These are phyloP conservation scores for Meda fulgida DNA, from an alignment of 2,797 vertebrate species.

Conservation along the genomic window DNA sequence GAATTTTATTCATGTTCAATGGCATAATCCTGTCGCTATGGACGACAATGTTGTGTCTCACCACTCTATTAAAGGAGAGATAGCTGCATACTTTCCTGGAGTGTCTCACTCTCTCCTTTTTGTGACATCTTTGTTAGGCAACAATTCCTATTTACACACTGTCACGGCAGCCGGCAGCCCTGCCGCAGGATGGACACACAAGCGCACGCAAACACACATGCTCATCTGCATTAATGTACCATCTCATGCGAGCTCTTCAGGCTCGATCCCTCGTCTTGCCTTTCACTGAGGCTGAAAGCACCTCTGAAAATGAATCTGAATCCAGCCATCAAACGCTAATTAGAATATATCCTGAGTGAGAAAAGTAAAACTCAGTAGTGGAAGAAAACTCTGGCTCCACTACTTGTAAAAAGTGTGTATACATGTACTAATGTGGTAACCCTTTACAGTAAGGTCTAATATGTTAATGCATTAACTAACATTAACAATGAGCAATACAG, in stretches of 20 bases:
- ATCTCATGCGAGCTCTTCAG: constrained; percentile 13
- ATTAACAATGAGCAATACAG: not conserved
- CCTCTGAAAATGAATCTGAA: constrained; percentile 41
- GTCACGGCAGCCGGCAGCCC: constrained; percentile 31
- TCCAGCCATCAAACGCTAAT: constrained; percentile 55
- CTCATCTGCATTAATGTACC: constrained; percentile 18
- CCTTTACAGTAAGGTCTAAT: not conserved
- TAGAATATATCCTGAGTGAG: constrained; percentile 37
- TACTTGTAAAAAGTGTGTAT: not conserved
- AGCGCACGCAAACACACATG: constrained; percentile 24
- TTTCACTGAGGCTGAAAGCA: constrained; percentile 32
- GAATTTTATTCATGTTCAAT: constrained; percentile 33
- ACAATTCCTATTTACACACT: constrained; percentile 45
- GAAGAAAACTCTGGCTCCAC: not conserved
- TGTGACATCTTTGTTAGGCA: constrained; percentile 56
- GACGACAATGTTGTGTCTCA: constrained; percentile 5
- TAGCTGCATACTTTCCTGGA: constrained; percentile 17
- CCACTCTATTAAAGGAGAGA: not conserved
- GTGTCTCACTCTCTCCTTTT: constrained; percentile 29
- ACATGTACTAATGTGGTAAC: not conserved
- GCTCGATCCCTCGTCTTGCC: not conserved
- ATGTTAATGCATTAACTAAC: not conserved
- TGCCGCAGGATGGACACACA: constrained; percentile 45
- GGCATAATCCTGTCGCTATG: constrained; percentile 35
- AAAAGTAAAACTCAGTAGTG: not conserved